These are phyloP conservation scores for Vesta saturnalis DNA, from an alignment of 2,888 invertebrate species.

Conservation along the genomic window DNA sequence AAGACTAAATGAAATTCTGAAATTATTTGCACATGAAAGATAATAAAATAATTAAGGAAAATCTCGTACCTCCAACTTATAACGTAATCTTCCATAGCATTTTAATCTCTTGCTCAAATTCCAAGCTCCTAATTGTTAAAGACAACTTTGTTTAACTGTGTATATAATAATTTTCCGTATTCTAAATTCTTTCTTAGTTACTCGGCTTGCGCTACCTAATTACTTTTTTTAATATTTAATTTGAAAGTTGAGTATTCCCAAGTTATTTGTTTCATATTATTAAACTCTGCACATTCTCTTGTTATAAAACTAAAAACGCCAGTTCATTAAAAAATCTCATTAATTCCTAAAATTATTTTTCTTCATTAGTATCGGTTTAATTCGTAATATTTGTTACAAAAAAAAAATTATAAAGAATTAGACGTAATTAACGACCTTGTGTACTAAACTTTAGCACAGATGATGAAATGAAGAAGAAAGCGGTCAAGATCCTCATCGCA, in stretches of 20 bases:
- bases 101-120: background rate
- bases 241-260: conserved; percentile 12
- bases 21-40: background rate
- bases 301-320: conserved; percentile 3
- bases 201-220: background rate
- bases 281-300: conserved; percentile 8
- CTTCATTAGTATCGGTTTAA: too few species aligned
- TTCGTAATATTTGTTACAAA: too few species aligned
- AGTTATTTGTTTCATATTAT: conserved; percentile 9
- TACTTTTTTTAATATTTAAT: conserved; percentile 15
- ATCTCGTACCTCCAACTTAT: background rate
- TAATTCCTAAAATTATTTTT: conserved; percentile 9
- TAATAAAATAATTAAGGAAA: conserved; percentile 1
- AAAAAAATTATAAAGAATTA: too few species aligned
- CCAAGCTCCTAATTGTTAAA: background rate
- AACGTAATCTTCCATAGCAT: background rate
- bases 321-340: conserved; percentile 13
- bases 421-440: conserved; percentile 14
- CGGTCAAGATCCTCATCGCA: conserved; percentile 8
- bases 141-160: conserved; percentile 4
- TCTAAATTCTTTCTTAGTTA: conserved; percentile 10
- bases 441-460: background rate
- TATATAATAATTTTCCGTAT: conserved; percentile 8
- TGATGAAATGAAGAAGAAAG: background rate
- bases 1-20: background rate